These are phyloP conservation scores for Pandemis heparana DNA, from an alignment of 2,888 invertebrate genomes.

Conservation along the genomic window DNA sequence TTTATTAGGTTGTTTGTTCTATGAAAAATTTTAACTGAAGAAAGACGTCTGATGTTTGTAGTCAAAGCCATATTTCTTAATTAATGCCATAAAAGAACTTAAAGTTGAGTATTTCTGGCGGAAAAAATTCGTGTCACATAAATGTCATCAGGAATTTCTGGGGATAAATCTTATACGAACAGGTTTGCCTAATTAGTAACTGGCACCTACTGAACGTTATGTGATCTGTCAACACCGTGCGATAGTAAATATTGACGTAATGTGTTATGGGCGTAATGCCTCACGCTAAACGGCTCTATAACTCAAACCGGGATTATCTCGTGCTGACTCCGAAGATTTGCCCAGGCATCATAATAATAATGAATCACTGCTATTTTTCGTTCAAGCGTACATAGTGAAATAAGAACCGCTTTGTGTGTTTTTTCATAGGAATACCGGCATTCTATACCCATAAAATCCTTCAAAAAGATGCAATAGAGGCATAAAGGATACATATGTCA, in stretches of 20 bases:
- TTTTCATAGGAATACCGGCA: not conserved
- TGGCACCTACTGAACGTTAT: constrained; percentile 13
- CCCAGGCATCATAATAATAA: constrained; percentile 19
- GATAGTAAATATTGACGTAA: constrained; percentile 35
- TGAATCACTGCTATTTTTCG: constrained; percentile 11
- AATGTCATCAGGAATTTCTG: too few relatives aligned
- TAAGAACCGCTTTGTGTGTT: not conserved
- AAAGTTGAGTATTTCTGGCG: too few relatives aligned
- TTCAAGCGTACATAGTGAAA: not conserved
- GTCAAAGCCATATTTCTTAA: too few relatives aligned
- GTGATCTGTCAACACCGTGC: constrained; percentile 28
- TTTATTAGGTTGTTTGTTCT: too few relatives aligned
- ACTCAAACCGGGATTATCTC: constrained; percentile 39
- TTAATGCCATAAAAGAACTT: too few relatives aligned
- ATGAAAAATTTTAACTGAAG: too few relatives aligned
- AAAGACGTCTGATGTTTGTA: too few relatives aligned
- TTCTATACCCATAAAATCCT: too few relatives aligned
- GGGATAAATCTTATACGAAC: too few relatives aligned
- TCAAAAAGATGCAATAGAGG: too few relatives aligned
- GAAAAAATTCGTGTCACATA: too few relatives aligned
- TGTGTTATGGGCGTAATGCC: constrained; percentile 36
- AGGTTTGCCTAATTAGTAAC: not conserved
- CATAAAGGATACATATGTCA: too few relatives aligned
- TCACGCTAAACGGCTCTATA: constrained; percentile 39
- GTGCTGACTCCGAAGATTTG: constrained; percentile 32